Evolutionary conservation across 2,888 invertebrate species (phyloP), one percentile per base, ranked within the genome.

Genomic region (Synanthedon tipuliformis): DNA sequence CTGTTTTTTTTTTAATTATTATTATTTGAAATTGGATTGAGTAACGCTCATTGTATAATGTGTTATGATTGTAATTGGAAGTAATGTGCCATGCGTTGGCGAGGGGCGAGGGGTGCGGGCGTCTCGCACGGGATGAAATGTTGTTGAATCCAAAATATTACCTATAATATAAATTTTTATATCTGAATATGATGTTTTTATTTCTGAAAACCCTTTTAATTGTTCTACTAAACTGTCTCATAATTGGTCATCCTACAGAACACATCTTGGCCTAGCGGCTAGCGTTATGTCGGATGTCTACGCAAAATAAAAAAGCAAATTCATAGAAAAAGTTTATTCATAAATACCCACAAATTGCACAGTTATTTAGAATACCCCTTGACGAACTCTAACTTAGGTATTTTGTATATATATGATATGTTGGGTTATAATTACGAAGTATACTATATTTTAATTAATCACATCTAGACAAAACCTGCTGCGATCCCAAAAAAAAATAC

Each of bases 111-210:
- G 67, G 68, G 69, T 68, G 71, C 71, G 66, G 63, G 63, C 56
- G 59, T 60, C 59, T 59, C 65, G 63, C 70, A 57, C 68, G 61
- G 68, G 61, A 63, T 65, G 64, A 71, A 71, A 74, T 80, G 81
- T 84, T 83, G 83, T 86, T 85, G 76, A 83, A 85, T 84, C 78
- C 84, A 85, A 86, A 86, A 86, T 85, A 86, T 86, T 85, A 86
- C 87, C 87, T 87, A 86, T 82, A 86, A 86, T 86, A 86, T 81
- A 87, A 85, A 81, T 84, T 87, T 87, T 87, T 87, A 87, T 87
- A 87, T 86, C 86, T 83, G 87, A 85, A 55, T 60, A 60, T 63
- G 73, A 34, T 34, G 34, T 34, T 34, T 34, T 34, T 34, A 34
- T 34, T 34, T 34, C 34, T 34, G 10, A 10, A 34, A 34, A 34